Percentiles rank a stretch among this genome's conserved stretches.
Evolutionary conservation across 2,888 invertebrate species (phyloP).

Genomic region (Tiliacea citrago): DNA sequence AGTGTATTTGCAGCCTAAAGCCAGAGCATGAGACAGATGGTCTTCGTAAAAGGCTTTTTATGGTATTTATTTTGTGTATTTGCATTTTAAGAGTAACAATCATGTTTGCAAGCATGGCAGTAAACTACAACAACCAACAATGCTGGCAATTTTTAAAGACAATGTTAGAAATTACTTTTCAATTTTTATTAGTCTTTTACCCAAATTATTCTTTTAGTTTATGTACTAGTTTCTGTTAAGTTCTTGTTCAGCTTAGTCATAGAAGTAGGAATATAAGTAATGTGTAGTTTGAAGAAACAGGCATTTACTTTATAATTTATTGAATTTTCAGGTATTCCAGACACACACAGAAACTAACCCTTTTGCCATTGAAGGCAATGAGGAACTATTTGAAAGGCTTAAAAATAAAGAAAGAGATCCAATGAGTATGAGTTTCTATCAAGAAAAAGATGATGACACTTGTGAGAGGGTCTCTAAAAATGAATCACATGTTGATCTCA

Average conservation of each 20-base stretch:
- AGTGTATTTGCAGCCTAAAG: background rate
- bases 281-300: background rate
- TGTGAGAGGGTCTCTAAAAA: slow-evolving; percentile 82
- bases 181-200: background rate
- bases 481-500: slow-evolving; percentile 89
- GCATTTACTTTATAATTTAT: background rate
- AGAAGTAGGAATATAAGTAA: background rate
- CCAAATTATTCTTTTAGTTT: background rate
- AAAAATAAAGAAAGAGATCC: slow-evolving; percentile 91
- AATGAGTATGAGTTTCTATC: slow-evolving; percentile 92
- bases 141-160: background rate
- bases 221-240: background rate
- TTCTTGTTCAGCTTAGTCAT: background rate
- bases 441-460: slow-evolving; percentile 91
- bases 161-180: background rate
- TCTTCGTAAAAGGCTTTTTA: background rate
- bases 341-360: slow-evolving; percentile 87
- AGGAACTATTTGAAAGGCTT: slow-evolving; percentile 87
- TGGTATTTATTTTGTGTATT: background rate
- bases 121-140: background rate
- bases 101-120: background rate
- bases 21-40: background rate
- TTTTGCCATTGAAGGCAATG: slow-evolving; percentile 84
- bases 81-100: background rate
- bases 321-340: slow-evolving; percentile 83